Evolutionary conservation across 23 tunicate species (phyloP).

Genomic region (Corella eumyota): DNA sequence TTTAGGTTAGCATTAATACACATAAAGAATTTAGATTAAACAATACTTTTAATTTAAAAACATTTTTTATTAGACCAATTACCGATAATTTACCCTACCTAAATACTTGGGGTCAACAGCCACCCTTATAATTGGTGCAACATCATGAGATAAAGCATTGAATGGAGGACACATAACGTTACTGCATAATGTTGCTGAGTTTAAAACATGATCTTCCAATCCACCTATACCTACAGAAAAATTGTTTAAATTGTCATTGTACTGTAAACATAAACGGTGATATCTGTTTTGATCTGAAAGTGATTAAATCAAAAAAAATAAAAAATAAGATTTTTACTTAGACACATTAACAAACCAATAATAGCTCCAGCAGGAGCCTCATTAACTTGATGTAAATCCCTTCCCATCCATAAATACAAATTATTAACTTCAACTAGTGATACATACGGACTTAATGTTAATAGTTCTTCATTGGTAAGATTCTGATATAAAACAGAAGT

Average conservation of each 20-base stretch:
- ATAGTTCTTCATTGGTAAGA: background rate
- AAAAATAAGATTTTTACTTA: too few relatives aligned
- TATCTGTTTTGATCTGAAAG: too few relatives aligned
- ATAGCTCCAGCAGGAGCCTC: constrained; percentile 86
- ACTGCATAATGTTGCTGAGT: constrained; percentile 89
- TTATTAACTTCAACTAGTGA: constrained; percentile 23
- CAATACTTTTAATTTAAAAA: too few relatives aligned
- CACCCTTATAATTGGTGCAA: constrained; percentile 89
- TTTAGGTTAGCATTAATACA: too few relatives aligned
- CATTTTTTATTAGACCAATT: background rate
- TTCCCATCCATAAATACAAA: constrained; percentile 83
- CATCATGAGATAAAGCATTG: constrained; percentile 59
- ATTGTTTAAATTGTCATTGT: background rate
- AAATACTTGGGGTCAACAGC: constrained; percentile 80
- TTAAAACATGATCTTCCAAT: constrained; percentile 58
- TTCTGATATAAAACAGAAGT: too few relatives aligned
- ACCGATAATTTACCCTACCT: constrained; percentile 7
- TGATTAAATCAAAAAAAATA: too few relatives aligned
- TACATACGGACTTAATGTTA: constrained; percentile 33
- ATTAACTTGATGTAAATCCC: constrained; percentile 44
- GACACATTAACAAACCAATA: constrained; percentile 45
- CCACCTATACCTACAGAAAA: constrained; percentile 66
- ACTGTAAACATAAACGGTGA: too few relatives aligned
- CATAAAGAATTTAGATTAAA: too few relatives aligned
- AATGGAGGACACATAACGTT: constrained; percentile 86